A percentile compares a stretch with the other conserved stretches of the same genome.
Conservation (phyloP, 2,888 invertebrate species). For the Crepidodera aurea region DNA sequence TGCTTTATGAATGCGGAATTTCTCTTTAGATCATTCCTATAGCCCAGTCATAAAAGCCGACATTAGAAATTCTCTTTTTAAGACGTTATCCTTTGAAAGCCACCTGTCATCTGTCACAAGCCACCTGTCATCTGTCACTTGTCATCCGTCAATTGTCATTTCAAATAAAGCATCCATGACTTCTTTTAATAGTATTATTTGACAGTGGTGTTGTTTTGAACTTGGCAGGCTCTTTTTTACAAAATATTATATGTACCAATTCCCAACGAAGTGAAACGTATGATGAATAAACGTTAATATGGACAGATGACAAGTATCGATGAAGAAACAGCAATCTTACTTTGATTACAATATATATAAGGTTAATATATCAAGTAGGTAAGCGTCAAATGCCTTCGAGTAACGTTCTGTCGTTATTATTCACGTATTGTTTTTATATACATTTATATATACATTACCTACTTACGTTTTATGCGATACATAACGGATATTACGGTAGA, state of each 20-base stretch:
- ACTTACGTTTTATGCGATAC: conserved; percentile 12
- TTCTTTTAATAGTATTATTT: too few species aligned
- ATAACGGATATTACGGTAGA: conserved; percentile 11
- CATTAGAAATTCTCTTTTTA: too few species aligned
- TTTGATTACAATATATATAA: neutral
- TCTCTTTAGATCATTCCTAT: conserved; percentile 13
- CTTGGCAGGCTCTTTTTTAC: too few species aligned
- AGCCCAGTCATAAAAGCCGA: too few species aligned
- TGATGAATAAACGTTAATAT: neutral
- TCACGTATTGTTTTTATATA: conserved; percentile 1
- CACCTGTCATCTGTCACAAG: too few species aligned
- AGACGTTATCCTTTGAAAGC: too few species aligned
- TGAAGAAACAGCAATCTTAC: conserved; percentile 6
- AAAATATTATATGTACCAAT: too few species aligned
- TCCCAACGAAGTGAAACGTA: too few species aligned
- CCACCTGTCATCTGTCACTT: too few species aligned
- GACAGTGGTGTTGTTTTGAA: too few species aligned
- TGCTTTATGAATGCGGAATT: conserved; percentile 25
- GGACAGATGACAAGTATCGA: conserved; percentile 1
- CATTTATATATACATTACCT: neutral
- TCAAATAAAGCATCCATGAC: too few species aligned
- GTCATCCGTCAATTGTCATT: too few species aligned
- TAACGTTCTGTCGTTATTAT: conserved; percentile 6
- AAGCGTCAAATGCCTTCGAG: conserved; percentile 3
- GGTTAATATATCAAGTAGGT: neutral